Percentiles rank a stretch among this genome's conserved stretches.
These are phyloP conservation scores for Grapholita molesta DNA, from an alignment of 1,140 invertebrate genomes.

Conservation along the genomic window DNA sequence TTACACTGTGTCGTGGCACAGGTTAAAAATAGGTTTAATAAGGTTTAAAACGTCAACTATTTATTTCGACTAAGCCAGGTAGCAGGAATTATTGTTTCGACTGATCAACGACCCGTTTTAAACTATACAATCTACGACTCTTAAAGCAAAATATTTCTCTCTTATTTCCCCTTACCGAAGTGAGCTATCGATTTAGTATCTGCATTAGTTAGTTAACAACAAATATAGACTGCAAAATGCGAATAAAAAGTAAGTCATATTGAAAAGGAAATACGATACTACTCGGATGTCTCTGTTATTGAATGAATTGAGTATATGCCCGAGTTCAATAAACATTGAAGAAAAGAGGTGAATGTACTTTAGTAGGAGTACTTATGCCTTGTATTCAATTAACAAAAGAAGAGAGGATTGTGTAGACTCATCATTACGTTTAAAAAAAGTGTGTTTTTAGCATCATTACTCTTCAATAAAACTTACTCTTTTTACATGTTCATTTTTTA, in stretches of 20 bases:
- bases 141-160: slow-evolving; percentile 7
- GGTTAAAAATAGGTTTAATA: not conserved
- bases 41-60: not conserved
- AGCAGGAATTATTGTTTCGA: slow-evolving; percentile 7
- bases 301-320: too few species aligned
- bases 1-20: too few species aligned
- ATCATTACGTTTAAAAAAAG: too few species aligned
- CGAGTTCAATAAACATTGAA: too few species aligned
- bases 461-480: not conserved
- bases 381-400: too few species aligned
- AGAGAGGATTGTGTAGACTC: too few species aligned
- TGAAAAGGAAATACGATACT: not conserved
- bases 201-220: not conserved
- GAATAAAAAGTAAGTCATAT: not conserved
- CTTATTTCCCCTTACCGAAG: not conserved
- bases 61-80: not conserved
- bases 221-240: not conserved
- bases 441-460: too few species aligned
- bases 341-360: too few species aligned
- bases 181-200: not conserved
- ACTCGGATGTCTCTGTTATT: too few species aligned
- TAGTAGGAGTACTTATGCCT: too few species aligned
- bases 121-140: not conserved
- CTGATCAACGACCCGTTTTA: not conserved
- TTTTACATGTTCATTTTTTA: not conserved